Evolutionary conservation across 2,888 invertebrate genomes (phyloP).

Genomic region (Brachyptera putata): DNA sequence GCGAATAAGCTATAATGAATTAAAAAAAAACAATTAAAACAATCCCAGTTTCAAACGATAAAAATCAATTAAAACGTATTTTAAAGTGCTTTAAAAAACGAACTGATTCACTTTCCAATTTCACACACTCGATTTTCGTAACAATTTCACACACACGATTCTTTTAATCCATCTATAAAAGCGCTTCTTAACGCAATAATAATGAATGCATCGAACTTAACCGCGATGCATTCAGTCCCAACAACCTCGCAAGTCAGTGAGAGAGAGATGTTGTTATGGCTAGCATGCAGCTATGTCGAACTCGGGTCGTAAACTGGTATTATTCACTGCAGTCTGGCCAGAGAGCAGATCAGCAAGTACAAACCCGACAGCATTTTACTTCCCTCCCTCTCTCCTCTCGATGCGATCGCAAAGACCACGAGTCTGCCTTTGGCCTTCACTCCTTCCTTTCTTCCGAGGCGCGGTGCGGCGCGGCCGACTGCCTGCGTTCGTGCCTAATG

Average conservation of each 20-base stretch:
- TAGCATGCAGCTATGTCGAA: not conserved
- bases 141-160: not conserved
- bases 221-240: no score
- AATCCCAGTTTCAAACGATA: no score
- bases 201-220: no score
- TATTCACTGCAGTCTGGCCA: not conserved
- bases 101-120: conserved; percentile 1
- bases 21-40: no score
- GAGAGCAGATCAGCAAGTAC: not conserved
- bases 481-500: not conserved
- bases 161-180: no score
- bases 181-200: no score
- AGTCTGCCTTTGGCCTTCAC: not conserved
- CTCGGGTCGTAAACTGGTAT: not conserved
- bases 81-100: not conserved
- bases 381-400: no score
- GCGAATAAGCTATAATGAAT: no score
- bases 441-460: conserved; percentile 7
- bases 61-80: not conserved
- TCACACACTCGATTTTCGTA: no score
- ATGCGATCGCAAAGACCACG: not conserved
- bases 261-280: conserved; percentile 6
- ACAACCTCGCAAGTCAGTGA: no score
- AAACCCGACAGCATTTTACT: no score
- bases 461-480: not conserved